Evolutionary conservation across 1,140 invertebrate species (phyloP), one percentile per base, ranked within the genome.

Genomic region (Nylanderia fulva): DNA sequence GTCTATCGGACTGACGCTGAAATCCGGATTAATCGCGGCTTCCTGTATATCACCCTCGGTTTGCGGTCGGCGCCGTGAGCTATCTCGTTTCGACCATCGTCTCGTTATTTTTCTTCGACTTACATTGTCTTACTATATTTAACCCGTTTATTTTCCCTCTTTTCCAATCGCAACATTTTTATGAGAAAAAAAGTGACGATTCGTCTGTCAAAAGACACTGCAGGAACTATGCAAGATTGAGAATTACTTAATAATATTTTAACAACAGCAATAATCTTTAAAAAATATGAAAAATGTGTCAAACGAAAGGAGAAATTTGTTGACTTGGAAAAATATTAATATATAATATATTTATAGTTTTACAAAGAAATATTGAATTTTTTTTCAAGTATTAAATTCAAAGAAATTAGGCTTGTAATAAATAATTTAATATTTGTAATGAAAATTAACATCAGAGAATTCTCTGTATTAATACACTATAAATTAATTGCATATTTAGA

Each of bases 1-100:
- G 86, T 90, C 89, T 90, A 89, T 90, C 63, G 77, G 85, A 87
- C 85, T 87, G 77, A 87, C 86, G 83, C 86, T 90, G 83, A 90
- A 90, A 90, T 89, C 85, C 77, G 77, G 56, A 87, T 90, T 90
- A 90, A 89, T 89, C 89, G 88, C 60, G 76, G 86, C 83, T 77
- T 58, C 72, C 13, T 80, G 77, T 85, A 58, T 83, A 89, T 89
- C 84, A 72, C 69, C 54, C 71, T 61, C 71, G 71, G 77, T 83
- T 82, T 76, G 84, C 45, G 87, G 76, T 36, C 27, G 36, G 15
- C 71, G 39, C 76, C 33, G 77, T 72, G 66, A 82, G 39, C 52
- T 72, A 29, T 29, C 64, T 42, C 64, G 63, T 71, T 80, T 58
- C 61, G 18, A 77, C 76, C 29, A 24, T 77, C 76, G 77, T 60